These are phyloP conservation scores for Lemur catta DNA, from an alignment of 2,797 vertebrate genomes.

Conservation along the genomic window DNA sequence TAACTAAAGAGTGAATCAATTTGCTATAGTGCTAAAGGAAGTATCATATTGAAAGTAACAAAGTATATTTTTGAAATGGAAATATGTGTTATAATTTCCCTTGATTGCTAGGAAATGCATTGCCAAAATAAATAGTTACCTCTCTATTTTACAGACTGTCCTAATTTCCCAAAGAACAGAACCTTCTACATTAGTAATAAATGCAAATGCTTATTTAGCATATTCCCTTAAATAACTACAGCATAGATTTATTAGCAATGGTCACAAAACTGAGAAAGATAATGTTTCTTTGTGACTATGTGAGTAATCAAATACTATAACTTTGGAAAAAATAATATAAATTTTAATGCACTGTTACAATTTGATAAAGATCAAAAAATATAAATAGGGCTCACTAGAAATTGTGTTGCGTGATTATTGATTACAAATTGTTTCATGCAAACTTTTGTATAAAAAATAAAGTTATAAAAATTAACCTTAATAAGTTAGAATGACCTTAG, in stretches of 20 bases:
- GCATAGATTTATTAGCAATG: slow-evolving; percentile 37
- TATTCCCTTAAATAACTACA: slow-evolving; percentile 55
- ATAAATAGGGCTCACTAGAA: not conserved
- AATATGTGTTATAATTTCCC: slow-evolving; percentile 4
- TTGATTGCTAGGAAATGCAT: slow-evolving; percentile 16
- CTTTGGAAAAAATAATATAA: not conserved
- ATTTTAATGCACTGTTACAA: not conserved
- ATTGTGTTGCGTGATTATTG: not conserved
- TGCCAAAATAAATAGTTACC: not conserved
- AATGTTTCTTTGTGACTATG: slow-evolving; percentile 27
- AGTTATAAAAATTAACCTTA: not conserved
- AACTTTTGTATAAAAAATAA: not conserved
- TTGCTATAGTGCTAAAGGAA: not conserved
- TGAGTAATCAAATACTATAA: slow-evolving; percentile 26
- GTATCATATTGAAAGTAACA: not conserved
- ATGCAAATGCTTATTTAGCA: slow-evolving; percentile 58
- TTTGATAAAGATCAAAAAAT: slow-evolving; percentile 23
- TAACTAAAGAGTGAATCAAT: not conserved
- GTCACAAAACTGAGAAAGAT: not conserved
- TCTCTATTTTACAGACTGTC: not conserved
- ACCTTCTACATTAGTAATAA: slow-evolving; percentile 31
- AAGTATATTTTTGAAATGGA: slow-evolving; percentile 2
- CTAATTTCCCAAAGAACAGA: slow-evolving; percentile 61
- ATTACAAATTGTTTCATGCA: not conserved
- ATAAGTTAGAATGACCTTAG: not conserved